Conservation (phyloP, 1,140 invertebrate species). For the Harlomillsia oculata region DNA sequence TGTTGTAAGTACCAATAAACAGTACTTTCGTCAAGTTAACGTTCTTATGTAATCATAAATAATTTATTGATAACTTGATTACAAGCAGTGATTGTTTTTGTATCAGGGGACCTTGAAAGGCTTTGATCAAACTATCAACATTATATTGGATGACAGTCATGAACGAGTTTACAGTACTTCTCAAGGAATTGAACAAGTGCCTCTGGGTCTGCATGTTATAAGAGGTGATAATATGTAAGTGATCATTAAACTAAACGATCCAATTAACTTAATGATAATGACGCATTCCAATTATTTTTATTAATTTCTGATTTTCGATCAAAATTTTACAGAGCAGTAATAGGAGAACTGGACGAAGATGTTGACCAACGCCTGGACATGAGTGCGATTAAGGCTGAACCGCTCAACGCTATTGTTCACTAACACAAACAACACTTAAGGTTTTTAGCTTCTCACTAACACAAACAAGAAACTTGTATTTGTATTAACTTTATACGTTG, state of each 20-base stretch:
- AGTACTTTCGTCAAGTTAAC: background rate
- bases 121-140: slow-evolving; percentile 97
- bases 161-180: slow-evolving; percentile 89
- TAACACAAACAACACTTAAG: slow-evolving; percentile 39
- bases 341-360: slow-evolving; percentile 85
- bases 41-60: slow-evolving; percentile 17
- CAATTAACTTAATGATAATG: background rate
- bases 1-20: slow-evolving; percentile 59
- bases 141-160: slow-evolving; percentile 94
- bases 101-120: slow-evolving; percentile 73
- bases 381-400: slow-evolving; percentile 75
- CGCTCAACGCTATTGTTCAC: slow-evolving; percentile 74
- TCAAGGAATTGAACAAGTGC: slow-evolving; percentile 89
- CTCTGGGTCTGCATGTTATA: slow-evolving; percentile 91
- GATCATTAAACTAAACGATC: too few relatives aligned
- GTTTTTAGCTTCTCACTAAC: too few relatives aligned
- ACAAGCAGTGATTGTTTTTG: too few relatives aligned
- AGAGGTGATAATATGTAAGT: slow-evolving; percentile 92
- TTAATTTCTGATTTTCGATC: too few relatives aligned
- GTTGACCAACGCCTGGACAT: slow-evolving; percentile 76
- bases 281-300: background rate
- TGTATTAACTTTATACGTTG: too few relatives aligned
- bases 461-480: too few relatives aligned
- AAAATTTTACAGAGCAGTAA: slow-evolving; percentile 59
- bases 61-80: slow-evolving; percentile 31